Conservation (phyloP, 1,140 invertebrate genomes). For the Drosophila seguyi region DNA sequence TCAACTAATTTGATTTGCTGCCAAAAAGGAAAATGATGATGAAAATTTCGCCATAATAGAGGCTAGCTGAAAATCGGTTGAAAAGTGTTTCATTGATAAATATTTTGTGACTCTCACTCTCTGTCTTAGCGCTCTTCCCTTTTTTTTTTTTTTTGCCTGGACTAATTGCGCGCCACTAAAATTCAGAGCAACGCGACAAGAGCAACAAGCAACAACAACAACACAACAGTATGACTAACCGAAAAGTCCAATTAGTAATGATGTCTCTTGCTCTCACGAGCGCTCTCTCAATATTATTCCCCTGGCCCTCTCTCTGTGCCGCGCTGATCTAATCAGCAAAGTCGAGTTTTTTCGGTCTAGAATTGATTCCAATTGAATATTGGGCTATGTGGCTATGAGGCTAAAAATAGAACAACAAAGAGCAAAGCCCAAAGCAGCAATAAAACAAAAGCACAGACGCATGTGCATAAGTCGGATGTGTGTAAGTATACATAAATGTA, state of each 20-base stretch:
- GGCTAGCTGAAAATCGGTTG: slow-evolving; percentile 11
- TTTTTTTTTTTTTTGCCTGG: slow-evolving; percentile 38
- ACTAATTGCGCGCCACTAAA: slow-evolving; percentile 69
- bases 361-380: slow-evolving; percentile 64
- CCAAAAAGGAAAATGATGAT: slow-evolving; percentile 45
- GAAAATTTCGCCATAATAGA: slow-evolving; percentile 38
- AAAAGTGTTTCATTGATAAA: slow-evolving; percentile 74
- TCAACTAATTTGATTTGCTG: slow-evolving; percentile 68
- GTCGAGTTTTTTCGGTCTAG: slow-evolving; percentile 51
- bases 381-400: slow-evolving; percentile 28
- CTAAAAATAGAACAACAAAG: slow-evolving; percentile 73
- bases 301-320: background rate
- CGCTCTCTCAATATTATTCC: slow-evolving; percentile 4
- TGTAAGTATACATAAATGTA: background rate
- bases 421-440: slow-evolving; percentile 57
- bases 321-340: slow-evolving; percentile 50
- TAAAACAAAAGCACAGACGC: slow-evolving; percentile 46
- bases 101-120: slow-evolving; percentile 15
- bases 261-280: slow-evolving; percentile 7
- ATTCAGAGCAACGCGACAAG: slow-evolving; percentile 13
- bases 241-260: slow-evolving; percentile 54
- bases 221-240: slow-evolving; percentile 64
- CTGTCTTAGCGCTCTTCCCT: background rate
- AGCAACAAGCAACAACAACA: slow-evolving; percentile 2
- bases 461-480: slow-evolving; percentile 34